phyloP scores from a whole-genome alignment of 2,113 vertebrate species.

The Onychostoma macrolepis region DNA sequence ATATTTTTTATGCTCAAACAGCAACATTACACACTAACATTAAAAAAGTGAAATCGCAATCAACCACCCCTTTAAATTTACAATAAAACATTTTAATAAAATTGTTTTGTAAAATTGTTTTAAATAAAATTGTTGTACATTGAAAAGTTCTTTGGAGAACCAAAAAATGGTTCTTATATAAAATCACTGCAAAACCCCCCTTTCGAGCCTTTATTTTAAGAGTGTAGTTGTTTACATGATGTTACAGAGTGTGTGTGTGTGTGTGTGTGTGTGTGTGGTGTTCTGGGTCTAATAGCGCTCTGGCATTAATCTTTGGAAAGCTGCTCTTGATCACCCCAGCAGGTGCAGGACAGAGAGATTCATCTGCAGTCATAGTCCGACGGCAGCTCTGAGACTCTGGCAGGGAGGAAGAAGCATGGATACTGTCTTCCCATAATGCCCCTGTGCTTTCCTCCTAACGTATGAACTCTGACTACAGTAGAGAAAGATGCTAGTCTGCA shows the following conservation, averaged over 20 bases:
- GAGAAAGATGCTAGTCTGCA: constrained; percentile 42
- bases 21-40: too few relatives aligned
- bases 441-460: constrained; percentile 18
- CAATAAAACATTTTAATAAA: too few relatives aligned
- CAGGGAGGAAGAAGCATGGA: constrained; percentile 34
- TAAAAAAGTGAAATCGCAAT: too few relatives aligned
- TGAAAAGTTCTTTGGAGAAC: too few relatives aligned
- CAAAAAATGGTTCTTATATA: too few relatives aligned
- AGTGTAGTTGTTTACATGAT: neutral
- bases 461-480: constrained; percentile 35
- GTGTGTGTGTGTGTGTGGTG: neutral
- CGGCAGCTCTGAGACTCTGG: constrained; percentile 39
- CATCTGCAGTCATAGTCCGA: constrained; percentile 15
- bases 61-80: too few relatives aligned
- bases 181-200: too few relatives aligned
- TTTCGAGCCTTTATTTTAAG: too few relatives aligned
- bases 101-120: too few relatives aligned
- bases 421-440: constrained; percentile 35
- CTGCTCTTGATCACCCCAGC: constrained; percentile 34
- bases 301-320: constrained; percentile 37
- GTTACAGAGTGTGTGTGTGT: neutral
- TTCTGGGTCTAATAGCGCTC: neutral
- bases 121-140: too few relatives aligned
- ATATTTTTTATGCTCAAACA: too few relatives aligned
- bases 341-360: constrained; percentile 40